Percentiles rank a stretch among this genome's conserved stretches.
phyloP scores from a whole-genome alignment of 1,140 invertebrate species.

The Oppia nitens region DNA sequence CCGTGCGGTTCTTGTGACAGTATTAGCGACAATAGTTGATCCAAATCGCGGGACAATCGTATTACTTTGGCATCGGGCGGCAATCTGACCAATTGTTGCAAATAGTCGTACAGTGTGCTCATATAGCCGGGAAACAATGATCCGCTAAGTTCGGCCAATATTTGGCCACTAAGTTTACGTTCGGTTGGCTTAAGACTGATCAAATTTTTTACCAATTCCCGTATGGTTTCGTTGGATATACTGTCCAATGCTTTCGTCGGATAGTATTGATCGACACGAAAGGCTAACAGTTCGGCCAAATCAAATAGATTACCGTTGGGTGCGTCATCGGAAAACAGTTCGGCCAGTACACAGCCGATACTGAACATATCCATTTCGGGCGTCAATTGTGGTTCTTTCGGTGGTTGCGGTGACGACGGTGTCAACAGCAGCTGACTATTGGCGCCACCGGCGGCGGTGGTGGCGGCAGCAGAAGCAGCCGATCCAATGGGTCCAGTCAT shows the following conservation, averaged over 20 bases:
- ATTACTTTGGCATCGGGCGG: slow-evolving; percentile 15
- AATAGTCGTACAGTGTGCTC: slow-evolving; percentile 6
- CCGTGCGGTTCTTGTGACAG: slow-evolving; percentile 17
- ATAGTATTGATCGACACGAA: slow-evolving; percentile 20
- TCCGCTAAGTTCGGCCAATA: slow-evolving; percentile 4
- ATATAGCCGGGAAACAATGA: slow-evolving; percentile 16
- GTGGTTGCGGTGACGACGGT: not conserved
- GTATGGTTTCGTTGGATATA: slow-evolving; percentile 14
- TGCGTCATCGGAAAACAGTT: slow-evolving; percentile 79
- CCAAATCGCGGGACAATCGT: slow-evolving; percentile 1
- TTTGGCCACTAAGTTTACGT: slow-evolving; percentile 10
- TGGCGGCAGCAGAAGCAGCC: too few species aligned
- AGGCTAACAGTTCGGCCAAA: slow-evolving; percentile 62
- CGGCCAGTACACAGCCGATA: slow-evolving; percentile 70
- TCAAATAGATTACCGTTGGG: slow-evolving; percentile 59
- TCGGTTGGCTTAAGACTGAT: slow-evolving; percentile 12
- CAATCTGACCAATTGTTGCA: slow-evolving; percentile 5
- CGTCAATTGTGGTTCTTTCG: slow-evolving; percentile 34
- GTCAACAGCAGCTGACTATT: not conserved
- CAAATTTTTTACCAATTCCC: slow-evolving; percentile 13
- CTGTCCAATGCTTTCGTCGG: not conserved
- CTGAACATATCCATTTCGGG: slow-evolving; percentile 91
- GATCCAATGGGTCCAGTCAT: too few species aligned
- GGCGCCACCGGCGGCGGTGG: too few species aligned
- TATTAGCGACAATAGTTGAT: slow-evolving; percentile 8